Base-by-base conservation (phyloP, 2,113 vertebrate species). In the Lophura nycthemera region DNA sequence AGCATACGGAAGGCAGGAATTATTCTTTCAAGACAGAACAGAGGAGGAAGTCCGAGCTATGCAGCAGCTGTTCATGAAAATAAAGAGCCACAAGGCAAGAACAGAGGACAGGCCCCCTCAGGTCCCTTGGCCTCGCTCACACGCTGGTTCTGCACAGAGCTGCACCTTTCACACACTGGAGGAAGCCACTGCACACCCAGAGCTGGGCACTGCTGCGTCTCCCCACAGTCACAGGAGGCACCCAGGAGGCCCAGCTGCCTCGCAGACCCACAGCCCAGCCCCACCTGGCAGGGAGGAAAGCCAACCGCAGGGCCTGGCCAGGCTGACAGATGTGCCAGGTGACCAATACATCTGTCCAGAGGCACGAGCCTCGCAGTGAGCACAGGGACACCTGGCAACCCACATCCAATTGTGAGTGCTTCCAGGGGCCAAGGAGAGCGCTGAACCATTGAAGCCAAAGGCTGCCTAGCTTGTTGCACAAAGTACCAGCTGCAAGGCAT, bases 1-100 rank as follows among this genome's bases (percentile, higher is more conserved):
- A 85, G 82, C 17, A 60, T 34, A 48, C 13, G 1, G 0, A 76
- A 88, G 63, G 79, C 25, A 69, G 78, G 71, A 85, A 85, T 65
- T 32, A 1, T 32, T 17, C 45, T 82, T 85, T 61, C 7, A 76
- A 80, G 48, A 34, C 47, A 76, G 59, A 43, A 43, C 29, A 83
- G 82, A n/a, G 24, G 7, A 83, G 78, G 21, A 22, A 57, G 12
- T 61, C 47, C 40, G 45, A 90, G 52, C 43, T 79, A 42, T 57
- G 30, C 11, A 88, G 32, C 86, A 94, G 67, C 64, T 88, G 67
- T 43, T 88, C 76, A 63, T 22, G 40, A 70, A 92, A 93, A 93
- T 34, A 52, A 83, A 76, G 88, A 88, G 25, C 24, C 50, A 72
- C 13, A 19, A 21, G 34, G 34, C 20, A 22, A 57, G 69, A 54